Base-by-base conservation (phyloP, 2,113 vertebrate species). In the Macroglossus sobrinus region DNA sequence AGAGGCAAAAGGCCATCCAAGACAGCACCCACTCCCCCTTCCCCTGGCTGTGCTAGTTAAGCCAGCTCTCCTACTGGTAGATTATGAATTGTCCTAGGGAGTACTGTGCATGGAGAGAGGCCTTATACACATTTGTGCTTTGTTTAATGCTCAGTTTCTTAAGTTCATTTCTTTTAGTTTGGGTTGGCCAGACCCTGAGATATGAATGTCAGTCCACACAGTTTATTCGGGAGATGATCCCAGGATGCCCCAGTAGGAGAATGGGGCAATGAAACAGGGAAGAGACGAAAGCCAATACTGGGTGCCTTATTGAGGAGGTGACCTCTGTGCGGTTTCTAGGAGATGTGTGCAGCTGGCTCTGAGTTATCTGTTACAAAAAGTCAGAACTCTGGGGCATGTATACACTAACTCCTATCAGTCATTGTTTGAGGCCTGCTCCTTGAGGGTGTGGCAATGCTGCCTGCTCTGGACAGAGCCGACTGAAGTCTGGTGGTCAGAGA, bases 21-120 rank as follows among this genome's bases (percentile, higher is more conserved):
- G 16, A 38, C 9, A 8, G 28, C 35, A 19, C 9, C 28, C 7
- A 13, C 30, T 3, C 1, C 11, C 10, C 4, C 26, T 19, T 7
- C 4, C 7, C 21, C n/a, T 22, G 12, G 57, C 81, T 12, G 18
- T 78, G 50, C 35, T 38, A 2, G 21, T 82, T 22, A 45, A 26
- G 43, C 63, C 33, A 26, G 43, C 38, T 76, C 11, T 78, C 30
- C 38, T 71, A 4, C 26, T 38, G 33, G 3, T 47, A 26, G 71
- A 4, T 74, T n/a, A 43, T 2, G 33, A 30, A 79, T 57, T 26
- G 10, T 16, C 21, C 43, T 38, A 19, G 24, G 26, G 19, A 33
- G 35, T 47, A 43, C 7, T 21, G 19, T 55, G 33, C 47, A 13
- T 30, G n/a, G 63, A 55, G 64, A 79, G 30, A 66, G 68, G 55